Base-by-base conservation (phyloP, 2,113 vertebrate species). In the Zootoca vivipara region DNA sequence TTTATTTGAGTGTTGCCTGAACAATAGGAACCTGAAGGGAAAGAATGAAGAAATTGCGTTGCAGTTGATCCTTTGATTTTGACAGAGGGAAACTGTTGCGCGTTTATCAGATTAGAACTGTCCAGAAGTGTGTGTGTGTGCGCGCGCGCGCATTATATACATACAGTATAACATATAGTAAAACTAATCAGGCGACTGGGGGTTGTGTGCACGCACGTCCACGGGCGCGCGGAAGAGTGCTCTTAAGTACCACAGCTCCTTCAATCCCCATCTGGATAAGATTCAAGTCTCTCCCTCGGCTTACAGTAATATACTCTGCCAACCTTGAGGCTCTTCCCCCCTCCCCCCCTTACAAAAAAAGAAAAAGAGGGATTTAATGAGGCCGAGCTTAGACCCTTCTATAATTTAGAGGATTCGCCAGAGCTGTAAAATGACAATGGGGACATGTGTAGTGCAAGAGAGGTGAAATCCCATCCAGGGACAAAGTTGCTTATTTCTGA, bases 381-480 rank as follows among this genome's bases (percentile, higher is more conserved):
- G 83, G 56, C 83, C 13, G 83, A 92, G 89, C 94, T 94, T 92
- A 94, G 89, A 91, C 86, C 89, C 91, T 92, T 92, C 83, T 72
- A 92, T 90, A 90, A 93, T 92, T 95, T 93, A 91, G 91, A 84
- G 86, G 87, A 89, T 96, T 95, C 35, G 3, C 93, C 89, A 85
- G 42, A 93, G 92, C 93, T 92, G 91, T 91, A 90, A 91, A 89
- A 86, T 64, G 92, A 92, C 94, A 94, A 94, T 80, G 82, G 93
- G 93, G 90, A 94, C 90, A 93, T 91, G 84, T 93, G 94, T 95
- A 95, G 96, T 69, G 94, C 96, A 95, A 95, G 93, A 96, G 96
- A 97, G 97, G 93, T 97, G 98, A 98, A 98, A 98, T 97, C 96
- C 95, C 97, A 98, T 97, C 96, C 96, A 94, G 95, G 92, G 95